Base-by-base conservation (phyloP, 2,797 vertebrate genomes). In the Pyrocephalus nanus region DNA sequence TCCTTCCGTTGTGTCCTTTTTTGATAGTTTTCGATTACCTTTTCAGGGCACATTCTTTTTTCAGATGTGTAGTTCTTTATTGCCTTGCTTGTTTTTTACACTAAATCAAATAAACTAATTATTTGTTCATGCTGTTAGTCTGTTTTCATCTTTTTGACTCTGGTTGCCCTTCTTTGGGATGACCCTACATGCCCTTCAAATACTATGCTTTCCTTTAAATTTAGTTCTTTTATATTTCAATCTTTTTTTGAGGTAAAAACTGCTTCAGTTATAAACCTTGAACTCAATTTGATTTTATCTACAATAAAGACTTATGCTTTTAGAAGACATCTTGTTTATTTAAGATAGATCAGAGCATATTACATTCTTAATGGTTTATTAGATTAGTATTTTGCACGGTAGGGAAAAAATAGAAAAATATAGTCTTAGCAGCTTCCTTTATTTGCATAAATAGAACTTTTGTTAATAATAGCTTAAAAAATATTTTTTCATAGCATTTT, bases 251-350 rank as follows among this genome's bases (percentile, higher is more conserved):
- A 90, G 48, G 62, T 74, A 94, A 47, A 84, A 92, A 86, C 74
- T 80, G 12, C 32, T 93, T 95, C 83, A 84, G 20, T 79, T 90
- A 86, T 64, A 75, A 73, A 64, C 51, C 32, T 86, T 74, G 40
- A 93, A 81, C 26, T 78, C 86, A 57, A 90, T 95, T 90, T 92
- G 45, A 55, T 91, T 92, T 96, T 88, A 92, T 92, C 88, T 86
- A 48, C 25, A 90, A 74, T 74, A 72, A 69, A 93, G 40, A 79
- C 26, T n/a, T 75, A 58, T 55, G 47, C 15, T 91, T 87, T 90
- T 65, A 92, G 70, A 81, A 38, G 18, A 77, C 12, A 51, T 86
- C 34, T 86, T 81, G 22, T 84, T 92, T 91, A 76, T 87, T 94
- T 93, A 94, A 96, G 64, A 82, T 27, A 89, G 22, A 91, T 67